Evolutionary conservation across 2,113 vertebrate species (phyloP), one percentile per base, ranked within the genome.

Genomic region (Tretioscincus oriximinensis): DNA sequence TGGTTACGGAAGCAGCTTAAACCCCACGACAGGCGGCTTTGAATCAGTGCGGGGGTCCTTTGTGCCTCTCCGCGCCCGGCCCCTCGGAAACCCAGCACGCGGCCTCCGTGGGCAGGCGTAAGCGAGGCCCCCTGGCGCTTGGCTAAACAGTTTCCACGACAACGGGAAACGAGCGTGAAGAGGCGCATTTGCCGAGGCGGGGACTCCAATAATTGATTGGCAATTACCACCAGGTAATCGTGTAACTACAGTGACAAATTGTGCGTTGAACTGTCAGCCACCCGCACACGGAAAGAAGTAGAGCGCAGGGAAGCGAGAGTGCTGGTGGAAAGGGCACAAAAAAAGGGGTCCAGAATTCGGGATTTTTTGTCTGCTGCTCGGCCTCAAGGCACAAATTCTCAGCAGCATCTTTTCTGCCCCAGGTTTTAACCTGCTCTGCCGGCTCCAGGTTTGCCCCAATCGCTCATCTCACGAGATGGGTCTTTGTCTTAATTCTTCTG

Each of bases 221-320:
- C 79, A 81, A 81, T 74, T 81, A 81, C 16, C 31, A 47, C 10
- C 6, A n/a, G n/a, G 63, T 47, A 81, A 73, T 31, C 8, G 47
- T 29, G 9, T 31, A 41, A 35, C n/a, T 9, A 66, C 20, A 29
- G 72, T 51, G 70, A 73, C 70, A 65, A 51, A 73, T 26, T 3
- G 29, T 9, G 26, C 45, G 1, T 26, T 2, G 2, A 49, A 51
- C 31, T 1, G 54, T 14, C 58, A 16, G 78, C 66, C 51, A 31
- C 21, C 51, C 24, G 78, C 11, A 28, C 58, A 20, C 0, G 66
- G 29, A 35, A 31, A 35, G 14, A 63, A 26, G 8, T 28, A n/a
- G 28, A 4, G 65, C n/a, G 6, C 29, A 9, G 68, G 68, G 10
- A 22, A 9, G 67, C 35, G 5, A 31, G 31, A 58, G 16, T 5